Evolutionary conservation across 2,113 vertebrate species (phyloP), one percentile per base, ranked within the genome.

Genomic region (Myrmophylax atrothorax): DNA sequence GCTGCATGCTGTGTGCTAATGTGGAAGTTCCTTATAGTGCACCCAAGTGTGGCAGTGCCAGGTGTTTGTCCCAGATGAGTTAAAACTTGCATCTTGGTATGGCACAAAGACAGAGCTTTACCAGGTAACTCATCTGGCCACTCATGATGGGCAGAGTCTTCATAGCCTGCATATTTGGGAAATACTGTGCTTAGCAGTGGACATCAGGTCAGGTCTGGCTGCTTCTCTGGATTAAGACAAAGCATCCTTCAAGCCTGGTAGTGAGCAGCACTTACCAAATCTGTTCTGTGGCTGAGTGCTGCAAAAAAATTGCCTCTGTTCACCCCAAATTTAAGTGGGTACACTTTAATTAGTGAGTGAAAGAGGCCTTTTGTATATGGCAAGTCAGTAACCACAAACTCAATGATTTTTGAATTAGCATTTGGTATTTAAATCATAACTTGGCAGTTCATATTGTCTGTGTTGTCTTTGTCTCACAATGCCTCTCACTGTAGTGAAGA

Each of bases 391-490:
- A 63, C 26, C 9, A 31, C 33, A 47, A 52, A 69, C 23, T 49
- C 50, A 17, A 1, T 75, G 60, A 35, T 78, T 76, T 83, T 82
- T 90, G 37, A 68, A 50, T 91, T 62, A n/a, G 37, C 33, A 18
- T 83, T 91, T 93, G 63, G 35, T 91, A 75, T 86, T 90, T 93
- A 88, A 95, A 44, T 88, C 49, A n/a, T 68, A 72, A 64, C 68
- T 92, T 93, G 72, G 67, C 83, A 86, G 75, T 67, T 90, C 11
- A 1, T 42, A 11, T 56, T 76, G 75, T 88, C 52, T 81, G 46
- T 95, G 46, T 85, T 92, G 47, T 72, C 58, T 94, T 79, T 90
- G 74, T 93, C 50, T 91, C 29, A 64, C 58, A 85, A 25, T 63
- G 75, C 37, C 24, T 72, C 35, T 74, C 11, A 4, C 12, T 93